Base-by-base conservation (phyloP, 2,888 invertebrate genomes). In the Tenthredo amoena region DNA sequence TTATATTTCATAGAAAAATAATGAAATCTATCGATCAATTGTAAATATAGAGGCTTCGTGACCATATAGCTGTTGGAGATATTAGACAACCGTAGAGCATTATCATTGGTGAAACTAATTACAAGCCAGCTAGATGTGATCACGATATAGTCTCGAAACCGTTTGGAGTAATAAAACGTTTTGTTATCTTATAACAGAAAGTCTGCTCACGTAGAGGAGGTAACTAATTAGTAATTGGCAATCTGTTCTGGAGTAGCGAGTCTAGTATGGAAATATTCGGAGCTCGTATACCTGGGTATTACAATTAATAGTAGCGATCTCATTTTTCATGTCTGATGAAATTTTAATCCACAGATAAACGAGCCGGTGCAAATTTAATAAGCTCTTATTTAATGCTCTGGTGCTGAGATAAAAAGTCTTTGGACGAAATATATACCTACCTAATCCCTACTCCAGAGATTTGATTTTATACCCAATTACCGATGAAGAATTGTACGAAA, bases 221-320 rank as follows among this genome's bases (percentile, higher is more conserved):
- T n/a, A 40, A 72, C 34, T 72, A 72, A 72, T 72, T 37, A 40
- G 18, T 72, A 72, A 72, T 72, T 40, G 72, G 37, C 72, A 72
- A 72, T 72, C 72, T 37, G 34, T 72, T 72, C 72, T 40, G n/a
- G 40, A 34, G 21, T 72, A 34, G 34, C n/a, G 37, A 72, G 5
- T 72, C n/a, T n/a, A 40, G 31, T 72, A 40, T 40, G 10, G 15
- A 37, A 40, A 37, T 72, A 72, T 72, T 72, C 34, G 40, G 1
- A 72, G 18, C 34, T 34, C 72, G 72, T 72, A 40, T 21, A 72
- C n/a, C 37, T 40, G 10, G 12, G 18, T 10, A n/a, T 34, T 72
- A 34, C 21, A 40, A 72, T 72, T 68, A 68, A 68, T 68, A 68
- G 26, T 68, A 34, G 4, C 15, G 31, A 68, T 68, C 31, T 31